phyloP scores from a whole-genome alignment of 2,113 vertebrate species.

The Phoxinus phoxinus region DNA sequence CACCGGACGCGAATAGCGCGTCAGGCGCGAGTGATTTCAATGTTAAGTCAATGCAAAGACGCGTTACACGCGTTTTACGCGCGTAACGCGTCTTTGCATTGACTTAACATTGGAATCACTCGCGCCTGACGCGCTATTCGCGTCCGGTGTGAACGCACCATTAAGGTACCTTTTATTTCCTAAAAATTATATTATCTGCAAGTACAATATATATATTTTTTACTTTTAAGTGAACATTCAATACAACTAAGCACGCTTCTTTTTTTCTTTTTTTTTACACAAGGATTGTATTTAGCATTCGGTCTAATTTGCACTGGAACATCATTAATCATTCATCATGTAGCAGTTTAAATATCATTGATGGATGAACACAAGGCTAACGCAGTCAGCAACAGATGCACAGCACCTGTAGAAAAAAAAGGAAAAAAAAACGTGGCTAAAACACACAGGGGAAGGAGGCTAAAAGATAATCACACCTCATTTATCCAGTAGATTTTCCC shows the following conservation, averaged over 20 bases:
- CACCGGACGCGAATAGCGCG: too few species aligned
- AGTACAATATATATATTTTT: too few species aligned
- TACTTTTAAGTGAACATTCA: not conserved
- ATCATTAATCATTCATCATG: not conserved
- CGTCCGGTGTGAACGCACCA: too few species aligned
- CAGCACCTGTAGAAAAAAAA: conserved; percentile 11
- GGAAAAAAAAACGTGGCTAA: not conserved
- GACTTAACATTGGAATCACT: too few species aligned
- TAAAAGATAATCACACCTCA: conserved; percentile 26
- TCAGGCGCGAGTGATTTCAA: too few species aligned
- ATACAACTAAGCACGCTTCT: not conserved
- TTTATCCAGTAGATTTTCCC: conserved; percentile 35
- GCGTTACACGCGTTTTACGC: too few species aligned
- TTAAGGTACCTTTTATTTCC: not conserved
- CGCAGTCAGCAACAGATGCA: not conserved
- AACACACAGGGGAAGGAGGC: not conserved
- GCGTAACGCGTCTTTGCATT: too few species aligned
- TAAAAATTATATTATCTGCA: not conserved
- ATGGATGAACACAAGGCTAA: not conserved
- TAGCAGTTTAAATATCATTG: conserved; percentile 19
- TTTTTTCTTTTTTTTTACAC: not conserved
- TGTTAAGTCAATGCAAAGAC: too few species aligned
- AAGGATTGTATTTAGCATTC: not conserved
- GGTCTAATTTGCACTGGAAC: not conserved
- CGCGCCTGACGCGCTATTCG: too few species aligned